These are phyloP conservation scores for Synanthedon formicaeformis DNA, from an alignment of 2,888 invertebrate species.

Conservation along the genomic window DNA sequence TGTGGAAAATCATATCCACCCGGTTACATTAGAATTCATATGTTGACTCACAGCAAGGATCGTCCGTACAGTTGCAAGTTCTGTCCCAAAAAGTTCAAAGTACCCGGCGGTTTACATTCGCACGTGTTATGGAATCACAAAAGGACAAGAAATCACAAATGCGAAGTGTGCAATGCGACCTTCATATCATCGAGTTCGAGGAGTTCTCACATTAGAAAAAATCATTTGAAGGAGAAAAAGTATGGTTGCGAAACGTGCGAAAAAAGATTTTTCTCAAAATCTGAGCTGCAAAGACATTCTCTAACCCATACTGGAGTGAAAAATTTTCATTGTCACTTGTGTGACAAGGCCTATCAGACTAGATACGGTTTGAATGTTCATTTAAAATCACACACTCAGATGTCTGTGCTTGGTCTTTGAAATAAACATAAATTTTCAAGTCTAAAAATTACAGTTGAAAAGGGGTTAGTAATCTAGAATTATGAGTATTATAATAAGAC, in stretches of 20 bases:
- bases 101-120: constrained; percentile 53
- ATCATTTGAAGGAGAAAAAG: constrained; percentile 61
- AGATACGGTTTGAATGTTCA: constrained; percentile 62
- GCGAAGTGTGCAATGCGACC: constrained; percentile 58
- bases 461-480: no score
- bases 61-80: constrained; percentile 54
- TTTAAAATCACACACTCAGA: constrained; percentile 48
- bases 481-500: no score
- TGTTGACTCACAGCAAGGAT: constrained; percentile 53
- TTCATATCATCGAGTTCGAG: constrained; percentile 59
- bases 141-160: constrained; percentile 54
- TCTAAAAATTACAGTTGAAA: no score
- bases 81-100: constrained; percentile 63
- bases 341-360: constrained; percentile 62
- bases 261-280: constrained; percentile 59
- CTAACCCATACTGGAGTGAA: constrained; percentile 61
- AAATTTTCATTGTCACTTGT: constrained; percentile 59
- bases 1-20: constrained; percentile 64
- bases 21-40: constrained; percentile 58
- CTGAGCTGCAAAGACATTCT: constrained; percentile 53
- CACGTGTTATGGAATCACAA: constrained; percentile 63
- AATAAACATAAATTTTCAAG: no score
- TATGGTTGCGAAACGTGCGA: constrained; percentile 57
- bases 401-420: constrained; percentile 4
- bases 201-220: constrained; percentile 56